Evolutionary conservation across 2,888 invertebrate genomes (phyloP), one percentile per base, ranked within the genome.

Genomic region (Chymomyza caudatula): DNA sequence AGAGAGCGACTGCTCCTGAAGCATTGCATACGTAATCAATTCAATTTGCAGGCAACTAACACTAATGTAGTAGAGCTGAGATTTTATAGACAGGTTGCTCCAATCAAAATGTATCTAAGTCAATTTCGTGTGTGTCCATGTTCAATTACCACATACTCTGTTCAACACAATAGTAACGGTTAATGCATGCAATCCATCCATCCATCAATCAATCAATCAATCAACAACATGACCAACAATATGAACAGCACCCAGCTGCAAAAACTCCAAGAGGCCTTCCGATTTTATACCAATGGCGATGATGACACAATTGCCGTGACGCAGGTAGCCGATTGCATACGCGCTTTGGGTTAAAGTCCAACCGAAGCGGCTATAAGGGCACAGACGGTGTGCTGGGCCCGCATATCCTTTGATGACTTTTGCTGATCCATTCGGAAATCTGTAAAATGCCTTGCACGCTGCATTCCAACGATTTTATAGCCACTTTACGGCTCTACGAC

Each of bases 71-170:
- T 37, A 3, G 11, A 37, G n/a, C n/a, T n/a, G n/a, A n/a, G n/a
- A n/a, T n/a, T n/a, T 60, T 17, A 22, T 62, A 71, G 25, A 61
- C 55, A 51, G 54, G 51, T 42, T 66, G 73, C 56, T 70, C 43
- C 56, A 82, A 80, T 80, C 83, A 80, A 74, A 66, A 85, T 82
- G 85, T 37, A 4, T 85, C 63, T 63, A 79, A 67, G 70, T 63
- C 70, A 57, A 65, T 49, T 63, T 53, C 60, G 67, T 44, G 62
- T 73, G 56, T 67, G 69, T 74, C 8, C 8, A 4, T 4, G 25
- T 25, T 25, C 23, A 23, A 23, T 23, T 23, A 23, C 23, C 5
- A n/a, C 23, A 2, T 23, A 23, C 23, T 23, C 23, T 25, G 25
- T 25, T 25, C 1, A n/a, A n/a, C n/a, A 23, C 5, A 25, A 25